phyloP scores from a whole-genome alignment of 2,888 invertebrate species.

The Brachyptera risi region DNA sequence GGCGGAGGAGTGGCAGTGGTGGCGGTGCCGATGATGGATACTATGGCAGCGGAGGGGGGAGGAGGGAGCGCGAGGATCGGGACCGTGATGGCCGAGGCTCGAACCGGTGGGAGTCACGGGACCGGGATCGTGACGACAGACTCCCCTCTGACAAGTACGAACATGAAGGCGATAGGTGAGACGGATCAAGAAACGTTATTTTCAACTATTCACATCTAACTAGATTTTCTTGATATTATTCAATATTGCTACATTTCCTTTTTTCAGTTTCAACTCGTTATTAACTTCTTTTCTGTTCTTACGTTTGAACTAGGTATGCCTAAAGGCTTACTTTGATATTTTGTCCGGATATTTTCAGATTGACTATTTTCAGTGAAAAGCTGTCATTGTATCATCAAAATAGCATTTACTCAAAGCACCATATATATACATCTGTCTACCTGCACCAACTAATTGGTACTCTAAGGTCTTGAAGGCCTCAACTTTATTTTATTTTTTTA shows the following conservation, averaged over 20 bases:
- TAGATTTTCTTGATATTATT: neutral
- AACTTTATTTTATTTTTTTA: no score
- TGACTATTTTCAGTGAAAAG: neutral
- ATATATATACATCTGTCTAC: no score
- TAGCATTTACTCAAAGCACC: no score
- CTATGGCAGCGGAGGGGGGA: no score
- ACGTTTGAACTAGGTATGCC: neutral
- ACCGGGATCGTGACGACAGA: slow-evolving; percentile 24
- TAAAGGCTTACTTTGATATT: neutral
- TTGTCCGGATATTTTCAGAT: neutral
- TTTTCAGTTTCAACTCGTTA: no score
- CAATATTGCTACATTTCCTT: neutral
- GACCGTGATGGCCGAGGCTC: neutral
- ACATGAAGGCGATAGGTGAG: slow-evolving; percentile 43
- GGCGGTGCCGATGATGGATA: no score
- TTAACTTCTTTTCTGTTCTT: no score
- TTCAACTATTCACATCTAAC: neutral
- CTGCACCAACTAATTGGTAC: no score
- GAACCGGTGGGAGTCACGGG: neutral
- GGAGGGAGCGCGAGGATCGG: slow-evolving; percentile 35
- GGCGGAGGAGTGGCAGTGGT: no score
- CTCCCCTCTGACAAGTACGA: no score
- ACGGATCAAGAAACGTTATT: slow-evolving; percentile 21
- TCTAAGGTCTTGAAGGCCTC: no score
- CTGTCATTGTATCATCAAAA: no score